Percentiles rank a stretch among this genome's conserved stretches.
phyloP scores from a whole-genome alignment of 1,140 invertebrate genomes.

The Euura saliciscinereae region DNA sequence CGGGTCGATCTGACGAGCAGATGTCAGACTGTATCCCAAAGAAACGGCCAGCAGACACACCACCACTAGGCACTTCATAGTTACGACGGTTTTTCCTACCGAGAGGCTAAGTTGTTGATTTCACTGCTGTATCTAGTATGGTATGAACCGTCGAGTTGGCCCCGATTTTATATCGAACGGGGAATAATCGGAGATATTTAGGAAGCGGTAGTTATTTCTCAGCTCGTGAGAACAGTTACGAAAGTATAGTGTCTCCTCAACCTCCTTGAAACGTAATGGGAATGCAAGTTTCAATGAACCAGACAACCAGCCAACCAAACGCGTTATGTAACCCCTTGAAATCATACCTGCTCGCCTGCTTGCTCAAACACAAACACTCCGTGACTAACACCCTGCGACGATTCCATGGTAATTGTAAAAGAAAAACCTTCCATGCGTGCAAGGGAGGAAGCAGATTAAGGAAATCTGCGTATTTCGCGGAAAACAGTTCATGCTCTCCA shows the following conservation, averaged over 20 bases:
- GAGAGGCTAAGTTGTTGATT: conserved; percentile 23
- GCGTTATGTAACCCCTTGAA: conserved; percentile 43
- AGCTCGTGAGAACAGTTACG: conserved; percentile 40
- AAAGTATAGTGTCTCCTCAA: conserved; percentile 52
- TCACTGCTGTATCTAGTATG: conserved; percentile 31
- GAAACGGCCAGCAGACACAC: conserved; percentile 23
- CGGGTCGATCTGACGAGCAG: conserved; percentile 27
- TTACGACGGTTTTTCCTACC: conserved; percentile 12
- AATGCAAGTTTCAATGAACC: background rate
- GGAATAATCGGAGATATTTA: conserved; percentile 42
- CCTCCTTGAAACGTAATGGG: conserved; percentile 41
- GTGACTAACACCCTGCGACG: conserved; percentile 8
- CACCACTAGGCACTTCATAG: conserved; percentile 24
- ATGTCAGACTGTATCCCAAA: conserved; percentile 13
- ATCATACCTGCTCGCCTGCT: conserved; percentile 31
- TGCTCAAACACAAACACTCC: conserved; percentile 31
- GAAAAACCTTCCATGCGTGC: background rate
- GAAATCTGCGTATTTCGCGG: background rate
- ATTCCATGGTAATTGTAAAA: background rate
- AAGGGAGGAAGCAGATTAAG: background rate
- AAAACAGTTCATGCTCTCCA: too few species aligned
- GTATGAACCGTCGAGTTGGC: conserved; percentile 28
- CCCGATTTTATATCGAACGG: conserved; percentile 45
- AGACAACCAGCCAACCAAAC: conserved; percentile 28
- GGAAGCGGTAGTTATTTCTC: conserved; percentile 43